Percentiles rank a stretch among this genome's conserved stretches.
Conservation (phyloP, 2,113 vertebrate species). For the Tichodroma muraria region DNA sequence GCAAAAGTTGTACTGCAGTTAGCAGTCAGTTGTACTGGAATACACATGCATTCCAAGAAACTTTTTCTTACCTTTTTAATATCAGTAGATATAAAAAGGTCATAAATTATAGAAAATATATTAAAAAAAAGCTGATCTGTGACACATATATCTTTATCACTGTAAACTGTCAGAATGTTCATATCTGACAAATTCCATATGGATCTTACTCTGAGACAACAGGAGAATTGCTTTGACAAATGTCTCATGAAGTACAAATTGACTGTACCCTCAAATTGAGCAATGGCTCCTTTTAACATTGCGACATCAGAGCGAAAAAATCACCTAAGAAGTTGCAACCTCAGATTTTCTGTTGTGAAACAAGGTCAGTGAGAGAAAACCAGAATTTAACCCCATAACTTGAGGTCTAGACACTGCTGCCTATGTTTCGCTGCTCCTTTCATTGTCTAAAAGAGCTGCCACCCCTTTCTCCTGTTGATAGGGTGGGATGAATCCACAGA, state of each 20-base stretch:
- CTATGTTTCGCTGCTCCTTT: background rate
- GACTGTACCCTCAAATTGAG: background rate
- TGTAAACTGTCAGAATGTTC: background rate
- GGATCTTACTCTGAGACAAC: background rate
- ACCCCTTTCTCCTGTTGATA: background rate
- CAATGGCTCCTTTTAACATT: background rate
- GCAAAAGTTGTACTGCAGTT: no score
- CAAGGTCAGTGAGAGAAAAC: background rate
- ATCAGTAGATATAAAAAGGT: background rate
- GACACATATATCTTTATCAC: background rate
- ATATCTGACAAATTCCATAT: background rate
- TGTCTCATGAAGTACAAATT: background rate
- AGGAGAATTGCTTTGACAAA: background rate
- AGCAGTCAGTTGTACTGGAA: background rate
- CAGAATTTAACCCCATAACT: background rate
- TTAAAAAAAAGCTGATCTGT: background rate
- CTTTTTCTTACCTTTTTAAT: background rate
- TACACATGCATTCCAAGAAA: background rate
- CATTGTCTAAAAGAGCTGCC: background rate
- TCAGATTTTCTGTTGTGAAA: background rate
- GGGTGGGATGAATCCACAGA: background rate
- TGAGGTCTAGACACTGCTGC: background rate
- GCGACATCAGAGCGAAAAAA: background rate
- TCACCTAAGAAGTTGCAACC: background rate
- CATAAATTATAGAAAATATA: background rate